Percentiles rank a stretch among this genome's conserved stretches.
These are phyloP conservation scores for Eupithecia vulgata DNA, from an alignment of 2,888 invertebrate species.

Conservation along the genomic window DNA sequence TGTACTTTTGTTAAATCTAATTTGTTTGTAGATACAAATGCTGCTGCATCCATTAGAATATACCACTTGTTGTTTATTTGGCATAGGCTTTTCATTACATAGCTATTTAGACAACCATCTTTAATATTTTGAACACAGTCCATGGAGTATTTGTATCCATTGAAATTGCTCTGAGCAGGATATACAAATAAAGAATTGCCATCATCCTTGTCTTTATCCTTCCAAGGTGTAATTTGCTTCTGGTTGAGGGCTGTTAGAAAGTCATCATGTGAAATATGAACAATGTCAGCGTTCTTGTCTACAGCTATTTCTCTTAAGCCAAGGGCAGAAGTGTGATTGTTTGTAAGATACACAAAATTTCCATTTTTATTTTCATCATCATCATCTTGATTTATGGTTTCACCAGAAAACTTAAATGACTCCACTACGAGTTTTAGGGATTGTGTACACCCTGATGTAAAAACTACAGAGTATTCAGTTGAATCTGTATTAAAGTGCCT, in stretches of 20 bases:
- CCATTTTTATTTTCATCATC: conserved; percentile 71
- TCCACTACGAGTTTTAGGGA: conserved; percentile 93
- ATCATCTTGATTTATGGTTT: conserved; percentile 33
- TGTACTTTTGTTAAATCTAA: conserved; percentile 88
- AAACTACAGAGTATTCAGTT: conserved; percentile 93
- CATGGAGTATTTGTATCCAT: conserved; percentile 94
- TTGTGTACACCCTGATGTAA: conserved; percentile 97
- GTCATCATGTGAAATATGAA: conserved; percentile 84
- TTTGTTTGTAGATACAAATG: conserved; percentile 89
- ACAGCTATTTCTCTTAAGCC: conserved; percentile 93
- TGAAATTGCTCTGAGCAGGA: conserved; percentile 97
- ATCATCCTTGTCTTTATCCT: conserved; percentile 53
- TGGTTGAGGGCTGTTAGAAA: conserved; percentile 72
- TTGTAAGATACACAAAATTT: conserved; percentile 91
- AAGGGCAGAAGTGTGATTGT: conserved; percentile 97
- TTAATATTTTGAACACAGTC: conserved; percentile 87
- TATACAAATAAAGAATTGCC: conserved; percentile 88
- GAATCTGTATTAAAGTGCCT: conserved; percentile 91
- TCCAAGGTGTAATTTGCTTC: conserved; percentile 39
- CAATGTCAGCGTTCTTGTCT: conserved; percentile 80
- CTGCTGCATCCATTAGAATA: conserved; percentile 94
- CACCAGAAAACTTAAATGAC: conserved; percentile 86
- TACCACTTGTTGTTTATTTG: conserved; percentile 85
- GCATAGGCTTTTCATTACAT: conserved; percentile 66
- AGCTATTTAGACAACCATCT: conserved; percentile 81